phyloP scores from a whole-genome alignment of 2,888 invertebrate species.

The Aphidius colemani region DNA sequence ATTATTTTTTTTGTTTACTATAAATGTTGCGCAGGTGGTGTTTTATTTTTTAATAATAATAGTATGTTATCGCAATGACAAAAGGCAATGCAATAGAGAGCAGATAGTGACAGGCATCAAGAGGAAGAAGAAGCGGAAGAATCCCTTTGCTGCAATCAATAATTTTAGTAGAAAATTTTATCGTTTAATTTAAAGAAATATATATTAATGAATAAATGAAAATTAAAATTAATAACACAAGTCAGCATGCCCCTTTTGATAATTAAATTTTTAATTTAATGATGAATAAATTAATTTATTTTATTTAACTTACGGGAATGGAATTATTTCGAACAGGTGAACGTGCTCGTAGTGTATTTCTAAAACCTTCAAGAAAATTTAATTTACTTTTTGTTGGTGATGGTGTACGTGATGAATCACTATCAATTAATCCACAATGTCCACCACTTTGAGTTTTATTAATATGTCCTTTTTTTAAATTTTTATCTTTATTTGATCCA shows the following conservation, averaged over 20 bases:
- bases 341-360: constrained; percentile 64
- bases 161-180: constrained; percentile 40
- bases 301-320: constrained; percentile 52
- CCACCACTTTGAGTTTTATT: constrained; percentile 43
- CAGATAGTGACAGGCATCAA: constrained; percentile 57
- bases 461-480: constrained; percentile 43
- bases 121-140: constrained; percentile 55
- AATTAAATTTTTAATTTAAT: constrained; percentile 35
- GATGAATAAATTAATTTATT: constrained; percentile 25
- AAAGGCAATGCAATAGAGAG: constrained; percentile 56
- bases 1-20: constrained; percentile 28
- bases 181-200: constrained; percentile 9
- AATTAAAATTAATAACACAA: background rate
- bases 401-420: constrained; percentile 50
- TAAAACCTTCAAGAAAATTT: constrained; percentile 68
- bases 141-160: constrained; percentile 52
- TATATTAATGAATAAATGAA: constrained; percentile 10
- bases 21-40: constrained; percentile 31
- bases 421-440: constrained; percentile 31
- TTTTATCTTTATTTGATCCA: constrained; percentile 42
- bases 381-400: constrained; percentile 62
- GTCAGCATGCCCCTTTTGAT: constrained; percentile 24
- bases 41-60: constrained; percentile 45
- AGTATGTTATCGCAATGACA: constrained; percentile 52
- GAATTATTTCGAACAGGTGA: constrained; percentile 56